Base-by-base conservation (phyloP, 2,888 invertebrate species). In the Scaptomyza parva region DNA sequence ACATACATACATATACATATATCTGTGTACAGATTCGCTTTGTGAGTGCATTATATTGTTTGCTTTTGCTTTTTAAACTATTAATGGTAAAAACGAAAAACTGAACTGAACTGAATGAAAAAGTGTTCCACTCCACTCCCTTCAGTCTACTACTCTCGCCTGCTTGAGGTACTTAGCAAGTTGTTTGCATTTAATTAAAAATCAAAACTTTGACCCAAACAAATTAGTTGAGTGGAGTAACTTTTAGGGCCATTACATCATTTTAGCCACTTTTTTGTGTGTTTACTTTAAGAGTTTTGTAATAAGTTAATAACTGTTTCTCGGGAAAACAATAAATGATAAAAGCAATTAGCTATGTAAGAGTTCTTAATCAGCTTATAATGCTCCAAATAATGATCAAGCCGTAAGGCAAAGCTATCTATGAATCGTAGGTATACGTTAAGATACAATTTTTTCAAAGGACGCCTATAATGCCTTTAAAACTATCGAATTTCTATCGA, bases 1-100 rank as follows among this genome's bases (percentile, higher is more conserved):
- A 69, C 55, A 65, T 74, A 74, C 33, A n/a, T 14, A 40, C 18
- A 40, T 41, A 40, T 41, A 8, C n/a, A 63, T 51, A 55, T 72
- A 70, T 67, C 64, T 73, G 70, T 66, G 63, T 70, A 61, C 70
- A 70, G 68, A 59, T 65, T 76, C 76, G 53, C 80, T 86, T 78
- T 82, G 86, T 76, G 58, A 63, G 66, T 43, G 61, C 61, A 53
- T 53, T 66, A 62, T 54, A 62, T 70, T 62, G 53, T 62, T 66
- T 75, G 45, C n/a, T n/a, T 74, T 57, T 62, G 54, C 65, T 53
- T 57, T 60, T 37, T 18, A 50, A 59, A 30, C 53, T 65, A 47
- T 59, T 60, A 70, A 65, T 52, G 50, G 47, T 43, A 70, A n/a
- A n/a, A n/a, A 41, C n/a, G 55, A 14, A 11, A 48, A 37, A 53